Evolutionary conservation across 2,888 invertebrate species (phyloP), one percentile per base, ranked within the genome.

Genomic region (Drosophila eohydei): DNA sequence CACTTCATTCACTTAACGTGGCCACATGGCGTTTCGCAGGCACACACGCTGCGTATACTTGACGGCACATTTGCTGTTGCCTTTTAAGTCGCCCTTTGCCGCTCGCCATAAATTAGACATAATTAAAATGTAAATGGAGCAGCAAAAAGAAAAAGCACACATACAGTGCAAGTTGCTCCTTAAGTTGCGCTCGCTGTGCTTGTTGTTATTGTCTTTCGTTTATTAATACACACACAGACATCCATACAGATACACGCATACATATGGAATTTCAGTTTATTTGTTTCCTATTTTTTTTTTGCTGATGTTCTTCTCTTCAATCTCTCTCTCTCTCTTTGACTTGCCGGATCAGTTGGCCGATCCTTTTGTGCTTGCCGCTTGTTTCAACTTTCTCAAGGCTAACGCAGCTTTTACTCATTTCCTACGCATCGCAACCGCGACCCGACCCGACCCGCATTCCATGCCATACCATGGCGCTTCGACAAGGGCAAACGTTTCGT

Each of bases 101-200:
- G 79, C 62, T 61, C 66, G 79, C 70, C 76, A 79, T 87, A 82
- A 87, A 87, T 87, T 76, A 79, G 63, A 63, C 64, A 67, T 87
- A 76, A 87, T 84, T 87, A 78, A 83, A 79, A 81, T 84, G 79
- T 78, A 76, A 84, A 76, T 81, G 75, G 71, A 71, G 64, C 82
- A 69, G 54, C 58, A 63, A 51, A 57, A 67, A 48, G 51, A 62
- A 59, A 38, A n/a, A 36, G 38, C 55, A 48, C 38, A 44, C 48
- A n/a, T 4, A 26, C n/a, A 40, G n/a, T 40, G 54, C 40, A 52
- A 21, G 36, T 38, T 51, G 16, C 44, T 55, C 16, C 60, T 46
- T 66, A 36, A 56, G 55, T 65, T 51, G 54, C 62, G 55, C 50
- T 58, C 38, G 41, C 11, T 71, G 56, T 51, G 70, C 26, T 44